Evolutionary conservation across 2,888 invertebrate genomes (phyloP).

Genomic region (Apotomis capreana): DNA sequence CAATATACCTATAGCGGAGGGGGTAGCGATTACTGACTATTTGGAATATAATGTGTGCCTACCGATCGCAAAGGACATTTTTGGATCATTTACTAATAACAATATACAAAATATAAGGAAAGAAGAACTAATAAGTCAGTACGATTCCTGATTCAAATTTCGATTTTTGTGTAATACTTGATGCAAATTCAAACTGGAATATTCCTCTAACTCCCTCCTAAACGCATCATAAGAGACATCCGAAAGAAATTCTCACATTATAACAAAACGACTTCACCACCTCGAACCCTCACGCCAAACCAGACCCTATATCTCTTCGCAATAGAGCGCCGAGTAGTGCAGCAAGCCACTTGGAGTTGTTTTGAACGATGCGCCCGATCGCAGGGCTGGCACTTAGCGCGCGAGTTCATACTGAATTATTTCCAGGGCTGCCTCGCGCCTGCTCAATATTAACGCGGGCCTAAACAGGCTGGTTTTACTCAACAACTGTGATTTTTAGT

Average conservation of each 20-base stretch:
- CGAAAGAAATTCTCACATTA: conserved; percentile 22
- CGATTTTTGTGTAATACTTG: too few species aligned
- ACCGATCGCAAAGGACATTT: too few species aligned
- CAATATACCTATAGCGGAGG: too few species aligned
- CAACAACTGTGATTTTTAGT: conserved; percentile 18
- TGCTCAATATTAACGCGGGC: conserved; percentile 30
- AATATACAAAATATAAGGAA: too few species aligned
- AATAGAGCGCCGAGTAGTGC: not conserved
- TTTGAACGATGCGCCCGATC: too few species aligned
- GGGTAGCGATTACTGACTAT: too few species aligned
- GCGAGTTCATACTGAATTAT: conserved; percentile 39
- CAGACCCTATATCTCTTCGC: not conserved
- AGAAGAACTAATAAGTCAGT: too few species aligned
- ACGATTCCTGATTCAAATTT: too few species aligned
- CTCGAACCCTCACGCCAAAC: not conserved
- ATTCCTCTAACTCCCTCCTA: not conserved
- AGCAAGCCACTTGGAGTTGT: not conserved
- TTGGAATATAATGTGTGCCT: too few species aligned
- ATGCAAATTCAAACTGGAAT: too few species aligned
- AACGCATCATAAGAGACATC: conserved; percentile 27
- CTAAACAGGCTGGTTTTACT: conserved; percentile 5
- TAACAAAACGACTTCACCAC: not conserved
- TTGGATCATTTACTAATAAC: too few species aligned
- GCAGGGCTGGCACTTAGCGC: conserved; percentile 32
- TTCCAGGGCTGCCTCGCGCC: conserved; percentile 29